These are phyloP conservation scores for Ascaphus truei DNA, from an alignment of 2,113 vertebrate species.

Conservation along the genomic window DNA sequence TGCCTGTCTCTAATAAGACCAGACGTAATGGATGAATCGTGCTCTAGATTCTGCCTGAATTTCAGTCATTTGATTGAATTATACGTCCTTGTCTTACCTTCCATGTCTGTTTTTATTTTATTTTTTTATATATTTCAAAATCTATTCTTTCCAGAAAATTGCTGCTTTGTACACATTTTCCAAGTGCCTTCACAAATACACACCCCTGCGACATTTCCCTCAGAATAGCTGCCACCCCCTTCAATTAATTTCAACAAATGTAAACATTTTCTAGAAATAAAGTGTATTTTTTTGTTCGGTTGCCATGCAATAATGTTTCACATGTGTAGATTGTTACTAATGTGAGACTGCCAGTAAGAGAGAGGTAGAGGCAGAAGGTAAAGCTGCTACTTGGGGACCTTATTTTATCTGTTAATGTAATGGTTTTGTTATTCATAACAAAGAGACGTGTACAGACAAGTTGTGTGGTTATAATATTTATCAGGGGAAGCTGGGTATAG, in stretches of 20 bases:
- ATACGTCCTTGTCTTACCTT: slow-evolving; percentile 64
- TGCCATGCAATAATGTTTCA: slow-evolving; percentile 42
- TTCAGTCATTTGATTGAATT: slow-evolving; percentile 81
- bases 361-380: too few relatives aligned
- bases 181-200: slow-evolving; percentile 66
- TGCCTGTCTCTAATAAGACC: slow-evolving; percentile 82
- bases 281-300: too few relatives aligned
- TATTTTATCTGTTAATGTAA: slow-evolving; percentile 41
- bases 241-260: too few relatives aligned
- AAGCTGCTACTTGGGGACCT: slow-evolving; percentile 22
- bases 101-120: slow-evolving; percentile 69
- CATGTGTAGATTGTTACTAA: slow-evolving; percentile 42
- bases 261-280: too few relatives aligned
- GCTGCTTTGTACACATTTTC: slow-evolving; percentile 63
- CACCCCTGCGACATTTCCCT: slow-evolving; percentile 64
- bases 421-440: slow-evolving; percentile 48
- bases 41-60: slow-evolving; percentile 75
- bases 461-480: slow-evolving; percentile 49
- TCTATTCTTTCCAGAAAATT: slow-evolving; percentile 74
- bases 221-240: too few relatives aligned
- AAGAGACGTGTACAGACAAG: slow-evolving; percentile 50
- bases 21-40: slow-evolving; percentile 74
- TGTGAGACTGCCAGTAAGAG: background rate
- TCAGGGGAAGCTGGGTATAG: slow-evolving; percentile 44
- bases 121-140: slow-evolving; percentile 74